A percentile compares a stretch with the other conserved stretches of the same genome.
These are phyloP conservation scores for Chrysoperla carnea DNA, from an alignment of 1,140 invertebrate species.

Conservation along the genomic window DNA sequence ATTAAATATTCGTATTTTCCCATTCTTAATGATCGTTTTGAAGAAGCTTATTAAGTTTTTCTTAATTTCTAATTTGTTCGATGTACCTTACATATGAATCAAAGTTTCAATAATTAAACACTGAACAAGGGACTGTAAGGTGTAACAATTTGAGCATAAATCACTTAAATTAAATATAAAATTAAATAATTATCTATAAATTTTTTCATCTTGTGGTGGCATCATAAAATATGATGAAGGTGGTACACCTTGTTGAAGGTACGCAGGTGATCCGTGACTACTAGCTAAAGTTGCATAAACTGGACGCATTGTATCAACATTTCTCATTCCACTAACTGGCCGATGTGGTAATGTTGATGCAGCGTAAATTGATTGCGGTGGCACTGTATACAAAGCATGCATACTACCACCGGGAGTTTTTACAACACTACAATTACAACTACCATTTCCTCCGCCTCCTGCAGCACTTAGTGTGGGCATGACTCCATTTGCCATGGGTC, in stretches of 20 bases:
- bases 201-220: constrained; percentile 18
- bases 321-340: constrained; percentile 19
- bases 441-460: constrained; percentile 23
- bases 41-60: too few species aligned
- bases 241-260: constrained; percentile 17
- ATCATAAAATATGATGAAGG: constrained; percentile 15
- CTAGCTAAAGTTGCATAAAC: constrained; percentile 23
- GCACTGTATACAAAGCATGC: constrained; percentile 24
- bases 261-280: constrained; percentile 16
- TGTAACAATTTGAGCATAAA: too few species aligned
- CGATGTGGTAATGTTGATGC: constrained; percentile 42
- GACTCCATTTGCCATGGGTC: constrained; percentile 32
- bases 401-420: constrained; percentile 21
- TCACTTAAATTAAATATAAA: too few species aligned
- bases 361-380: constrained; percentile 30
- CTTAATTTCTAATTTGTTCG: too few species aligned
- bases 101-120: too few species aligned
- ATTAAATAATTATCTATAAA: constrained; percentile 16
- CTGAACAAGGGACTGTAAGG: too few species aligned
- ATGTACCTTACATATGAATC: too few species aligned
- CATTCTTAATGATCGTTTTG: too few species aligned
- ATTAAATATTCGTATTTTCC: too few species aligned
- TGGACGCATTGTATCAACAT: constrained; percentile 30
- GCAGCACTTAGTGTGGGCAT: constrained; percentile 23
- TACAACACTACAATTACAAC: constrained; percentile 28